Evolutionary conservation across 1,140 invertebrate species (phyloP).

Genomic region (Orussus abietinus): DNA sequence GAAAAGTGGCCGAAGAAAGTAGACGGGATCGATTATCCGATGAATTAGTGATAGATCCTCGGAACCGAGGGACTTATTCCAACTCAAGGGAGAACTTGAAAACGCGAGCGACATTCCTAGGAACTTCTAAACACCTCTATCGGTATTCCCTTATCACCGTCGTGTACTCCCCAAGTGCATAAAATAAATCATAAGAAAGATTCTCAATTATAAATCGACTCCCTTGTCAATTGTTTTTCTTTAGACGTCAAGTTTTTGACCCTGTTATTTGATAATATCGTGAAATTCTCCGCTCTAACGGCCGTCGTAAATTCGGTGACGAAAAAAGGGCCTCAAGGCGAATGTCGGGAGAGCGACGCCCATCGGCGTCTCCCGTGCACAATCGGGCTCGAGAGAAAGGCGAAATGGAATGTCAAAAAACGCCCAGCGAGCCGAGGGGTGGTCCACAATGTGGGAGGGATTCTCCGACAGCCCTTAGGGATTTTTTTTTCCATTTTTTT

Average conservation of each 20-base stretch:
- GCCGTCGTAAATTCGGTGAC: constrained; percentile 23
- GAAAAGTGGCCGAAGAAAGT: constrained; percentile 7
- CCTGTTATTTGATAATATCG: too few species aligned
- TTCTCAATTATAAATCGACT: too few species aligned
- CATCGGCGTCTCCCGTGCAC: constrained; percentile 17
- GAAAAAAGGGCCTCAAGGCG: constrained; percentile 16
- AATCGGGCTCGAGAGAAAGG: constrained; percentile 15
- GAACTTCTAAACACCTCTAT: too few species aligned
- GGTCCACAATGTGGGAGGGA: constrained; percentile 39
- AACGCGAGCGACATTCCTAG: constrained; percentile 32
- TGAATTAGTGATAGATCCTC: constrained; percentile 29
- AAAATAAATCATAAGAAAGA: too few species aligned
- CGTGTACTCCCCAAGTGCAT: too few species aligned
- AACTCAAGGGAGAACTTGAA: constrained; percentile 21
- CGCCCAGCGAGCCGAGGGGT: constrained; percentile 17
- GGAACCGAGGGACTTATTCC: too few species aligned
- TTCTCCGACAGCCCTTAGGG: constrained; percentile 19
- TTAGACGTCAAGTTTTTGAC: too few species aligned
- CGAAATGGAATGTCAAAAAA: constrained; percentile 22
- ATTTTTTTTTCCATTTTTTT: constrained; percentile 37
- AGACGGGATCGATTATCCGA: constrained; percentile 19
- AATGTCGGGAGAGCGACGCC: constrained; percentile 13
- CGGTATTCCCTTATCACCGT: too few species aligned
- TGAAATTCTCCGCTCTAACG: too few species aligned
- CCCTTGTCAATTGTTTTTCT: too few species aligned